phyloP scores from a whole-genome alignment of 2,113 vertebrate genomes.

The Notechis scutatus region DNA sequence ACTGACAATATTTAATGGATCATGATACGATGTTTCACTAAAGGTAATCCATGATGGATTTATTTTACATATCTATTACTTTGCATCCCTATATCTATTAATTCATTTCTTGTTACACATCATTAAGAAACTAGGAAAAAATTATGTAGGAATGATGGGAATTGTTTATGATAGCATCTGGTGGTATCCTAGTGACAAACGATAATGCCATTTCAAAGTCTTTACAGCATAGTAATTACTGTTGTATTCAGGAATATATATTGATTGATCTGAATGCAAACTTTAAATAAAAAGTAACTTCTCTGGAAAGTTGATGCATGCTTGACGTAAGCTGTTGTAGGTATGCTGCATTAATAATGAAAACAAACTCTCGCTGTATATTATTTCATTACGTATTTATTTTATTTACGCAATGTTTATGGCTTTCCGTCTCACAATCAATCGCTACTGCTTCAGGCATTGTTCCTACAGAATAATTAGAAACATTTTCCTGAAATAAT shows the following conservation, averaged over 20 bases:
- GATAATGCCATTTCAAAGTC: slow-evolving; percentile 53
- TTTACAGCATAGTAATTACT: slow-evolving; percentile 57
- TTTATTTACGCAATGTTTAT: not conserved
- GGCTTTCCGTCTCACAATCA: not conserved
- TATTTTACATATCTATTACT: not conserved
- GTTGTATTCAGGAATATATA: slow-evolving; percentile 47
- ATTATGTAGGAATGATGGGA: slow-evolving; percentile 54
- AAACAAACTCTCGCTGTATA: slow-evolving; percentile 45
- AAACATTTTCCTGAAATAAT: not conserved
- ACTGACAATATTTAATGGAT: not conserved
- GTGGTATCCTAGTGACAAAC: slow-evolving; percentile 55
- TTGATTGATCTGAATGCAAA: slow-evolving; percentile 57
- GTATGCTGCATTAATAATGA: slow-evolving; percentile 19
- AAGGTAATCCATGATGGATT: not conserved
- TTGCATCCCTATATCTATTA: slow-evolving; percentile 39
- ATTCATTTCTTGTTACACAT: slow-evolving; percentile 41
- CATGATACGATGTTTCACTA: not conserved
- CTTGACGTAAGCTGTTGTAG: slow-evolving; percentile 1
- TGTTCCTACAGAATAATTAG: slow-evolving; percentile 15
- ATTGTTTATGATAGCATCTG: slow-evolving; percentile 51
- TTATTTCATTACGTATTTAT: slow-evolving; percentile 33
- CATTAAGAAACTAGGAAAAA: slow-evolving; percentile 52
- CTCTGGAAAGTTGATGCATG: slow-evolving; percentile 34
- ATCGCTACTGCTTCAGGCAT: slow-evolving; percentile 33
- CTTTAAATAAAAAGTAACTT: not conserved